Conservation (phyloP, 2,113 vertebrate genomes). For the Microtus pennsylvanicus region DNA sequence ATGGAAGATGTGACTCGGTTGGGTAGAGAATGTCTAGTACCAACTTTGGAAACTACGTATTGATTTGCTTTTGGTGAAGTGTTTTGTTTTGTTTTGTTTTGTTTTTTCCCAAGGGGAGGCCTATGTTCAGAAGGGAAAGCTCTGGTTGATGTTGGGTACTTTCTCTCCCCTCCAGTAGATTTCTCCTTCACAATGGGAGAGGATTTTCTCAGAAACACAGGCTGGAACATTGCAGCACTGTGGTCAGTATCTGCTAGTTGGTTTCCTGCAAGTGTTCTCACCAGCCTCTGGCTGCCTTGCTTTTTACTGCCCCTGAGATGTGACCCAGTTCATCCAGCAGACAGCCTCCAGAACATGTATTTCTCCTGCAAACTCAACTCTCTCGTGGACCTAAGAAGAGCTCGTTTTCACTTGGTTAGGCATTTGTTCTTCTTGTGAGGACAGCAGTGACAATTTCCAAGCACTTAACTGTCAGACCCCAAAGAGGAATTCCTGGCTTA, state of each 20-base stretch:
- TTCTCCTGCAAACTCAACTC: neutral
- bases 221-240: neutral
- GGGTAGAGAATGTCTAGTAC: too few species aligned
- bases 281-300: neutral
- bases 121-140: neutral
- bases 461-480: neutral
- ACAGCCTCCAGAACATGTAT: neutral
- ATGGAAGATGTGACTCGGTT: neutral
- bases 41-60: neutral
- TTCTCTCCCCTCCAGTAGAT: neutral
- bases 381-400: neutral
- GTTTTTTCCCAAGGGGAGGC: neutral
- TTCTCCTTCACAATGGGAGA: neutral
- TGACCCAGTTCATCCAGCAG: neutral
- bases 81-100: neutral
- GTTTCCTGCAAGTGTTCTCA: neutral
- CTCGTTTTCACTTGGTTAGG: constrained; percentile 11
- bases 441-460: neutral
- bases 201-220: neutral
- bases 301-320: neutral
- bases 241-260: neutral
- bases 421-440: neutral
- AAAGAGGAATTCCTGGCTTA: neutral
- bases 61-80: neutral
- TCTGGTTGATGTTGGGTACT: neutral